Percentiles rank a stretch among this genome's conserved stretches.
These are phyloP conservation scores for Zosterops pallidus DNA, from an alignment of 2,113 vertebrate genomes.

Conservation along the genomic window DNA sequence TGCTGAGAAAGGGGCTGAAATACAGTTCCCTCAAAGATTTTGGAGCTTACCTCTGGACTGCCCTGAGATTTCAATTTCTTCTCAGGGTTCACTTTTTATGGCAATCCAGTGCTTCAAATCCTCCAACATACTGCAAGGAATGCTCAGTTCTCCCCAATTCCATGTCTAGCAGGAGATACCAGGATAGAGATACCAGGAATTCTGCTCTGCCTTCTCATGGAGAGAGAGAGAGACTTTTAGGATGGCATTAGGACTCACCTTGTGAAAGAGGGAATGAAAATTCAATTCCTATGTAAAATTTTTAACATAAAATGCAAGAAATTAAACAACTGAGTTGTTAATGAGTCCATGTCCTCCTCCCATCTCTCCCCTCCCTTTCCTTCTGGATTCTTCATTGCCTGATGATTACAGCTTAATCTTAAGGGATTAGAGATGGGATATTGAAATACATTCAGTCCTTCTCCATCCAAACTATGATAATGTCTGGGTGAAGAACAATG, in stretches of 20 bases:
- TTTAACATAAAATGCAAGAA: neutral
- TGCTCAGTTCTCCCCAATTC: rapidly evolving
- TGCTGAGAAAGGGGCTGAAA: neutral
- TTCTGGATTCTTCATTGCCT: neutral
- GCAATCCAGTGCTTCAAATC: neutral
- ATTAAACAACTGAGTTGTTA: neutral
- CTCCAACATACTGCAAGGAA: neutral
- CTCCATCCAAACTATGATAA: neutral
- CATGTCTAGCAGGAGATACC: neutral
- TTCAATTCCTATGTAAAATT: neutral
- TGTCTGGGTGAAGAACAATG: neutral
- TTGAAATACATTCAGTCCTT: neutral
- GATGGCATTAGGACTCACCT: neutral
- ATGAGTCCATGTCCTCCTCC: rapidly evolving
- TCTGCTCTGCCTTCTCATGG: neutral
- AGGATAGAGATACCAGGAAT: neutral
- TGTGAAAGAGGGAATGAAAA: neutral
- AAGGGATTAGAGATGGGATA: neutral
- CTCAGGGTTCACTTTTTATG: neutral
- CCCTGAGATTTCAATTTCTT: neutral
- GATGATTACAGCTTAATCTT: neutral
- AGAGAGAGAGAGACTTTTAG: neutral
- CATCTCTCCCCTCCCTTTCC: neutral
- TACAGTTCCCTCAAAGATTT: neutral
- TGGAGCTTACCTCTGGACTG: neutral